phyloP scores from a whole-genome alignment of 2,797 vertebrate species.

The Neopelma chrysocephalum region DNA sequence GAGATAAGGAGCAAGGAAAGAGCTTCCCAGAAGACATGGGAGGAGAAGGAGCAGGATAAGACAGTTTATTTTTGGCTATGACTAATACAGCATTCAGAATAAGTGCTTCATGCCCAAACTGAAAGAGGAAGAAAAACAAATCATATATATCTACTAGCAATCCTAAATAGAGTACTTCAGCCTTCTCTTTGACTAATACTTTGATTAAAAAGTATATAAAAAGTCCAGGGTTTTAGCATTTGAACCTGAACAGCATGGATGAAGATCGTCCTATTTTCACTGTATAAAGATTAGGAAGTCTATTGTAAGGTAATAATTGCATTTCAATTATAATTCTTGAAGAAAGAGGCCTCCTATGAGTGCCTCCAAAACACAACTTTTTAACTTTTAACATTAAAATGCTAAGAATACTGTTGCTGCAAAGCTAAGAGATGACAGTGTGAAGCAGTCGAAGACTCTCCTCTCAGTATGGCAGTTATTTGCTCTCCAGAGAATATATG shows the following conservation, averaged over 20 bases:
- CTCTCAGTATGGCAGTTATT: background rate
- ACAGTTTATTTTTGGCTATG: background rate
- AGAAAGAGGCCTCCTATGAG: background rate
- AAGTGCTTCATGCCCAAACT: background rate
- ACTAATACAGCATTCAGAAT: background rate
- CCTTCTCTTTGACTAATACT: background rate
- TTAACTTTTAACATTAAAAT: background rate
- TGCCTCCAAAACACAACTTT: background rate
- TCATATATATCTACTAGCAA: background rate
- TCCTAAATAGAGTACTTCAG: background rate
- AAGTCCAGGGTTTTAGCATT: background rate
- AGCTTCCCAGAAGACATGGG: background rate
- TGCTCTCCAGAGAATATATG: background rate
- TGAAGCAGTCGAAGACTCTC: background rate
- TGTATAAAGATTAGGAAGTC: background rate
- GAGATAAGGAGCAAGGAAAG: background rate
- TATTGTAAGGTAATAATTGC: background rate
- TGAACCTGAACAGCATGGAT: background rate
- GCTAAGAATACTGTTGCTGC: background rate
- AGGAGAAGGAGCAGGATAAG: background rate
- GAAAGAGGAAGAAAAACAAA: background rate
- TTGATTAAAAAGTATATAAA: slow-evolving; percentile 2
- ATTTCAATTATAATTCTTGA: background rate
- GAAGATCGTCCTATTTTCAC: background rate
- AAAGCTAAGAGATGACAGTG: background rate